A percentile compares a stretch with the other conserved stretches of the same genome.
Evolutionary conservation across 53 echinoderm and acorn worm species (phyloP).

Genomic region (Zoroaster sp.): DNA sequence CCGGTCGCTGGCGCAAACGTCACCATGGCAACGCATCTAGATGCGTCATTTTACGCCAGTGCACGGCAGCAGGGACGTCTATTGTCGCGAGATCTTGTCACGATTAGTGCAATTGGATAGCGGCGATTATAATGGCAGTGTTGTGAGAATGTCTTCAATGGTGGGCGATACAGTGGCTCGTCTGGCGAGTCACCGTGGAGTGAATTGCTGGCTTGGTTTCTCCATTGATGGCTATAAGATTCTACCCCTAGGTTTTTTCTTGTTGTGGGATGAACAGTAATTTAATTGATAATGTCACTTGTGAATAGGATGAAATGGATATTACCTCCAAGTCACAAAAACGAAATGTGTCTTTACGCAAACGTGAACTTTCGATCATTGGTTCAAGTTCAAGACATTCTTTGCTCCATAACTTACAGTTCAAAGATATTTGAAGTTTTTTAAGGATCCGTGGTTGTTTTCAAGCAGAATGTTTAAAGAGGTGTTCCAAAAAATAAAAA

Average conservation of each 20-base stretch:
- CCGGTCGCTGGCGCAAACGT: slow-evolving; percentile 50
- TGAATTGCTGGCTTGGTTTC: neutral
- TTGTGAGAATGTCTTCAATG: slow-evolving; percentile 11
- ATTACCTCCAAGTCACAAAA: neutral
- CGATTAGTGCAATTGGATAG: slow-evolving; percentile 51
- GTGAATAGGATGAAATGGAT: slow-evolving; percentile 24
- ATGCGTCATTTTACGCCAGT: slow-evolving; percentile 59
- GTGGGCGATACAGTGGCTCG: slow-evolving; percentile 1
- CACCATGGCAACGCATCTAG: slow-evolving; percentile 56
- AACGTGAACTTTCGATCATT: neutral
- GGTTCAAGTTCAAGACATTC: slow-evolving; percentile 37
- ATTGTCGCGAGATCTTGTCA: slow-evolving; percentile 54
- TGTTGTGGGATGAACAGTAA: neutral
- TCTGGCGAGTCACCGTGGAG: neutral
- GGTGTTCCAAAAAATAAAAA: no score
- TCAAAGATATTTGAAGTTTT: no score
- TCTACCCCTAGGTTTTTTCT: neutral
- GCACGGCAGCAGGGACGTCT: slow-evolving; percentile 34
- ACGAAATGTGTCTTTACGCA: neutral
- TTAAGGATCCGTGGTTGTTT: no score
- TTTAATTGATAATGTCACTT: slow-evolving; percentile 34
- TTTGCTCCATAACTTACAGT: no score
- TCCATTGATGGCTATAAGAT: neutral
- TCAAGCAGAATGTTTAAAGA: no score
- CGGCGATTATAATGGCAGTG: slow-evolving; percentile 20